A percentile compares a stretch with the other conserved stretches of the same genome.
Conservation (phyloP, 23 tunicate genomes). For the Styela clava region DNA sequence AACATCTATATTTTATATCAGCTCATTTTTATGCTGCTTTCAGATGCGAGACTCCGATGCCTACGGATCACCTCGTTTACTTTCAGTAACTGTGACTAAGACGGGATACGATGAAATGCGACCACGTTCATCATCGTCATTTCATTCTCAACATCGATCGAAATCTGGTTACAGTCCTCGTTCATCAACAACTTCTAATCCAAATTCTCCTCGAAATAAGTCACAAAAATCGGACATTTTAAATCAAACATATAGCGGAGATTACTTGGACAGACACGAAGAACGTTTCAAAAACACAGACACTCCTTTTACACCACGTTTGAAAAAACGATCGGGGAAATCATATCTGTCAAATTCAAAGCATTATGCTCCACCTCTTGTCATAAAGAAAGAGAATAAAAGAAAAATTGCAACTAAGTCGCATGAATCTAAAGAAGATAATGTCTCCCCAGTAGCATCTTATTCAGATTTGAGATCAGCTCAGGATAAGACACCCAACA, state of each 20-base stretch:
- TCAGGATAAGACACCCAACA: constrained; percentile 18
- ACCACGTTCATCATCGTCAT: constrained; percentile 24
- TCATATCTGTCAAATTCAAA: constrained; percentile 70
- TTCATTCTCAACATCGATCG: constrained; percentile 7
- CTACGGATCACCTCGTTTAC: constrained; percentile 6
- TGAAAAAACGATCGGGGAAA: constrained; percentile 65
- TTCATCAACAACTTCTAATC: constrained; percentile 2
- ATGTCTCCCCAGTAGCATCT: constrained; percentile 6
- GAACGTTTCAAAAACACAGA: constrained; percentile 52
- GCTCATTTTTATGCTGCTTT: too few species aligned
- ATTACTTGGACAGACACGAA: constrained; percentile 69
- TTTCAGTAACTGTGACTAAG: constrained; percentile 29
- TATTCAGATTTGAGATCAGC: background rate
- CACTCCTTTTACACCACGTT: constrained; percentile 67
- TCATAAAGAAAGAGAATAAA: constrained; percentile 12
- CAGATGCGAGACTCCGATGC: constrained; percentile 3
- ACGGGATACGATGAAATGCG: constrained; percentile 24
- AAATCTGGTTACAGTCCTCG: constrained; percentile 3
- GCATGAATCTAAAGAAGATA: constrained; percentile 14
- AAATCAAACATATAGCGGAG: constrained; percentile 82
- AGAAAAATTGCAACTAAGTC: constrained; percentile 6
- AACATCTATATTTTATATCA: too few species aligned
- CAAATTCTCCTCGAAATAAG: constrained; percentile 10
- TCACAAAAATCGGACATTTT: constrained; percentile 30
- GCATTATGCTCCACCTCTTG: constrained; percentile 80